A percentile compares a stretch with the other conserved stretches of the same genome.
These are phyloP conservation scores for Schrankia costaestrigalis DNA, from an alignment of 2,888 invertebrate genomes.

Conservation along the genomic window DNA sequence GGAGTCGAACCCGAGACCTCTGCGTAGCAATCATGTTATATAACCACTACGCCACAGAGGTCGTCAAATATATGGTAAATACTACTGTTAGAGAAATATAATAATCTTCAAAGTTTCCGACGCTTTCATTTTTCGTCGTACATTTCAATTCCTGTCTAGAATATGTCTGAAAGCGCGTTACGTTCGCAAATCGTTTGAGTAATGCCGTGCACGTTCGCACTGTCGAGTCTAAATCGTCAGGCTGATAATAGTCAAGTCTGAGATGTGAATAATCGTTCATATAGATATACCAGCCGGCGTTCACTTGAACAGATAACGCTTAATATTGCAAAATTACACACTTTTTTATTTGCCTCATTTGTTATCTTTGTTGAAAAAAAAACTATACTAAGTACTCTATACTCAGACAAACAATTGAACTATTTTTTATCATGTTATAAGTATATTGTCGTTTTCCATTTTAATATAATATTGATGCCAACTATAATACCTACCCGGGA, in stretches of 20 bases:
- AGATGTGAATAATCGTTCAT: constrained; percentile 61
- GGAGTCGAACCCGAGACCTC: too few relatives aligned
- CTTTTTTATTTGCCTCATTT: constrained; percentile 22
- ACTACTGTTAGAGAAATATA: constrained; percentile 50
- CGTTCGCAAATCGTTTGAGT: constrained; percentile 7
- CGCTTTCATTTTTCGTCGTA: constrained; percentile 24
- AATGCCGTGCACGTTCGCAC: constrained; percentile 9
- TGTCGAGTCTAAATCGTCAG: constrained; percentile 7
- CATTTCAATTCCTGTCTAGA: constrained; percentile 20
- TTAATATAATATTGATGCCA: too few relatives aligned
- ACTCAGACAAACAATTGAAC: too few relatives aligned
- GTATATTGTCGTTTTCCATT: too few relatives aligned
- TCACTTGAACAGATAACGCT: constrained; percentile 5
- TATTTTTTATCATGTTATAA: too few relatives aligned
- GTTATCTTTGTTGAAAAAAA: constrained; percentile 1
- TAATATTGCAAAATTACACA: too few relatives aligned
- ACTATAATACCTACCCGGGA: too few relatives aligned
- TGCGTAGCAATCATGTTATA: too few relatives aligned
- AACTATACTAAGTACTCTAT: too few relatives aligned
- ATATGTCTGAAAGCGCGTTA: constrained; percentile 22
- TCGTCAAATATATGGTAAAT: constrained; percentile 48
- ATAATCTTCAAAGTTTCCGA: constrained; percentile 38
- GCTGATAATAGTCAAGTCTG: constrained; percentile 52
- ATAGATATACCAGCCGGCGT: constrained; percentile 23
- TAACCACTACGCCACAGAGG: too few relatives aligned